Evolutionary conservation across 2,113 vertebrate species (phyloP), one percentile per base, ranked within the genome.

Genomic region (Cranoglanis bouderius): DNA sequence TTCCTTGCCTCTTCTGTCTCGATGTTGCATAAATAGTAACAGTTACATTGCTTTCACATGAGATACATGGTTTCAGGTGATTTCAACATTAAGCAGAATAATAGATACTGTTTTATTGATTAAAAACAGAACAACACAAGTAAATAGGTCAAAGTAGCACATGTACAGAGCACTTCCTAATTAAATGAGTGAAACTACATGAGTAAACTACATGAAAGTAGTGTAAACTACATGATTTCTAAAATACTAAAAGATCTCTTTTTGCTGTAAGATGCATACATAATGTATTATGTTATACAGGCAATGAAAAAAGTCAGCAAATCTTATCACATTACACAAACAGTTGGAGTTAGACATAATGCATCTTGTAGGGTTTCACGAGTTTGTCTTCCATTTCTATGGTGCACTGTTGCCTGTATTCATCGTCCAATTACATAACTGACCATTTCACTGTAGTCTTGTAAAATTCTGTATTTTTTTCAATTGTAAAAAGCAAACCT

Each of bases 1-100:
- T 70, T 89, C 35, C 46, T 85, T 67, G 83, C 83, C 38, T 81
- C 29, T 53, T 40, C 65, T 85, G 53, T 70, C 32, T 89, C 26
- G 40, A 35, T 85, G 57, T 80, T 55, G 4, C 78, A 26, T 81
- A 70, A 67, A 89, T 85, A 35, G 59, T 70, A 85, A 9, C 43
- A 49, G 74, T 67, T 80, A 19, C 82, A 49, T 53, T 21, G 16
- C 55, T 75, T 77, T 51, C 21, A 38, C 80, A 59, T 32, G 24
- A 35, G 32, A 32, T 82, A 59, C 35, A 61, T 40, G 81, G 21
- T 53, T 80, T 6, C 72, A 40, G 40, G 72, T 78, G 21, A 77
- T 38, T 53, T 53, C 35, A 59, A 9, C 1, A 6, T 32, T 74
- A 1, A 29, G 21, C 40, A 65, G n/a, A 87, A 81, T 16, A 51